Evolutionary conservation across 2,888 invertebrate genomes (phyloP), one percentile per base, ranked within the genome.

Genomic region (Holacanthella duospinosa): DNA sequence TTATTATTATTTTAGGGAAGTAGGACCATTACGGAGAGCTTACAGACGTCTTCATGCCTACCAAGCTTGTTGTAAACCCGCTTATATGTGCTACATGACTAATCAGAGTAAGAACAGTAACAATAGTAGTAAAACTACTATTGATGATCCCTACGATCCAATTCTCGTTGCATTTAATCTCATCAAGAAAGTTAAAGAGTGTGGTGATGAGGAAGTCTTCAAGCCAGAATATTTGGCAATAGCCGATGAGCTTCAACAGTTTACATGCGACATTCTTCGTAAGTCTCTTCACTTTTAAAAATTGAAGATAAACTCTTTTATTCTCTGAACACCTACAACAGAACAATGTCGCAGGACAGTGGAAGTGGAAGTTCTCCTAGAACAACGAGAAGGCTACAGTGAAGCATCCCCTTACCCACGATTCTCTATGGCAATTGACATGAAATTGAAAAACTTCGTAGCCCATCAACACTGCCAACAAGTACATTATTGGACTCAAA

Each of bases 51-150:
- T 64, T 19, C 44, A 68, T 27, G 63, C 66, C 1, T 68, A 62
- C 57, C 60, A 66, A 43, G 66, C 70, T 1, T 26, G 64, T 2
- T 58, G 63, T 1, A 53, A 60, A 1, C 70, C 70, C 0, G 59
- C 44, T 12, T 67, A 68, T 61, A 64, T 70, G 29, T 66, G 68
- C 29, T 68, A 64, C 53, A 56, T 64, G 6, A 61, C 67, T 2
- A 63, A 60, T 12, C 64, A 44, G 12, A 48, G 21, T 21, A 9
- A n/a, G 19, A n/a, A 64, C 53, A 56, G 63, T 4, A 61, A 66
- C 6, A 63, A 60, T 12, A 62, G 36, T 6, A 48, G 21, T 21
- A 9, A n/a, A 4, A 48, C 4, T n/a, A 4, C 21, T 9, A 48
- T 4, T 4, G 48, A 57, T 1, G 53, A 56, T 2, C 43, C 26